These are phyloP conservation scores for Aspidoscelis tigris DNA, from an alignment of 2,113 vertebrate species.

Conservation along the genomic window DNA sequence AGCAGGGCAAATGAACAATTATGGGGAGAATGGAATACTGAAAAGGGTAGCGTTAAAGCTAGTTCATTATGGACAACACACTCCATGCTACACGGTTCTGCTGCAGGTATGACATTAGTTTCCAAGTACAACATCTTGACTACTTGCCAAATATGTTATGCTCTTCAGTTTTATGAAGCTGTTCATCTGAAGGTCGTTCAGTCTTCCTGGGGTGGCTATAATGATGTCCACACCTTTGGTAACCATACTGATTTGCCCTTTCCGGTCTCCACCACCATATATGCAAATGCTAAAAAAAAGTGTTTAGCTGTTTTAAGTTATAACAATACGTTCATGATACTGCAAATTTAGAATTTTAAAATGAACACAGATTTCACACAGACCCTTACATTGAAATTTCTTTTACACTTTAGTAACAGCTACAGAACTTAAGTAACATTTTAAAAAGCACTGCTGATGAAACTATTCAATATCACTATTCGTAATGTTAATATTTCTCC, in stretches of 20 bases:
- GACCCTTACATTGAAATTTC: background rate
- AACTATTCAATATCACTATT: background rate
- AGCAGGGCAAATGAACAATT: no score
- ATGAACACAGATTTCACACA: background rate
- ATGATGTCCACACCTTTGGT: constrained; percentile 91
- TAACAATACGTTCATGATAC: background rate
- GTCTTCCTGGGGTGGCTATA: constrained; percentile 93
- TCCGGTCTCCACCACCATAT: constrained; percentile 93
- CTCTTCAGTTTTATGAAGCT: constrained; percentile 86
- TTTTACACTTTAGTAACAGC: background rate
- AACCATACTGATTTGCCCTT: constrained; percentile 83
- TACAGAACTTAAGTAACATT: background rate
- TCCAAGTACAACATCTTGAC: background rate
- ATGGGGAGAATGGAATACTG: background rate
- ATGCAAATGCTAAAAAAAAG: constrained; percentile 84
- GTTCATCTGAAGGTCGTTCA: constrained; percentile 96
- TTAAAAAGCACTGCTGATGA: background rate
- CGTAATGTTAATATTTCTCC: background rate
- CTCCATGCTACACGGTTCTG: background rate
- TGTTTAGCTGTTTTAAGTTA: constrained; percentile 8
- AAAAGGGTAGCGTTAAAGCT: background rate
- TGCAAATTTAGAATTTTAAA: background rate
- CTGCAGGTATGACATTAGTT: constrained; percentile 15
- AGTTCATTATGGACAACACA: background rate
- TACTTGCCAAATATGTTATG: constrained; percentile 91